Conservation (phyloP, 2,888 invertebrate species). For the Leucophenga maculata region DNA sequence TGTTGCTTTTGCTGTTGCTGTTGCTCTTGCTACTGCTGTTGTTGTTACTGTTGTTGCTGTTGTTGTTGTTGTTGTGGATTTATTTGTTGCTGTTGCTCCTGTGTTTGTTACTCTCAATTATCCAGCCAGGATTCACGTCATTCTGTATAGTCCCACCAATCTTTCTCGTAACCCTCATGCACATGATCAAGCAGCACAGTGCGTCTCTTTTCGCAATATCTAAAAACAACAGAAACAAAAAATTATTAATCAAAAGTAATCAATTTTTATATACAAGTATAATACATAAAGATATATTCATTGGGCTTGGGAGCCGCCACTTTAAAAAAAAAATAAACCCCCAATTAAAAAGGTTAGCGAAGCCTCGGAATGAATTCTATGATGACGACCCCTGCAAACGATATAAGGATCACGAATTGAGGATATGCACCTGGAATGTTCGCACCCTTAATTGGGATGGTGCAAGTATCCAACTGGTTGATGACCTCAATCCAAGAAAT, state of each 20-base stretch:
- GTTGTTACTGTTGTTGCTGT: background rate
- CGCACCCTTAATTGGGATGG: too few relatives aligned
- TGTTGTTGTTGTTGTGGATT: slow-evolving; percentile 13
- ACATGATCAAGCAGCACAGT: slow-evolving; percentile 97
- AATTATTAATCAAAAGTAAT: background rate
- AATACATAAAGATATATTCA: too few relatives aligned
- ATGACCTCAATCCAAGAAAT: too few relatives aligned
- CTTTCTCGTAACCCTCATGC: slow-evolving; percentile 98
- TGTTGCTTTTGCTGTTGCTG: slow-evolving; percentile 15
- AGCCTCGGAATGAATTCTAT: too few relatives aligned
- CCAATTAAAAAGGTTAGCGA: too few relatives aligned
- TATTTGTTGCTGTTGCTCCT: slow-evolving; percentile 1
- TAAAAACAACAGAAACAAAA: slow-evolving; percentile 68
- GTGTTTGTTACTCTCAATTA: slow-evolving; percentile 45
- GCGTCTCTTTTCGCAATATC: slow-evolving; percentile 98
- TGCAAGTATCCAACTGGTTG: too few relatives aligned
- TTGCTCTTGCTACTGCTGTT: background rate
- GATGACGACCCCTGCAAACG: too few relatives aligned
- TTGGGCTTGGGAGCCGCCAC: too few relatives aligned
- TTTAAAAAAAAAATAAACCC: too few relatives aligned
- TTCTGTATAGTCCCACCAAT: slow-evolving; percentile 97
- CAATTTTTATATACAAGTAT: background rate
- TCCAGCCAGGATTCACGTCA: slow-evolving; percentile 72
- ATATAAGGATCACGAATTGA: too few relatives aligned
- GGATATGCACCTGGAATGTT: too few relatives aligned